These are phyloP conservation scores for Theonella swinhoei DNA, from an alignment of 37 sponge, comb jelly and placozoan species.

Conservation along the genomic window DNA sequence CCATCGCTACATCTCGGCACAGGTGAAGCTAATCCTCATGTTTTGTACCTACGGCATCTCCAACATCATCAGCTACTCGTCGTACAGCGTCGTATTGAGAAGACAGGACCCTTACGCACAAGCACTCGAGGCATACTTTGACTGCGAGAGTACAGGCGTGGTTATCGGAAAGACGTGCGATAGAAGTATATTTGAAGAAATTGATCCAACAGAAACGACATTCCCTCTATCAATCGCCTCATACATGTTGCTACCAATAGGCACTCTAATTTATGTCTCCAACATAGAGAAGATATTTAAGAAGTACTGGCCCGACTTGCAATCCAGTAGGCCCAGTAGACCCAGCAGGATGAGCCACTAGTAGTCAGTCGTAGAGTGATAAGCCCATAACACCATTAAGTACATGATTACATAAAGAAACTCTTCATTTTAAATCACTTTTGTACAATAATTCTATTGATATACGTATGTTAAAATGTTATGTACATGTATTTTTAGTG, in stretches of 20 bases:
- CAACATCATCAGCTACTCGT: not conserved
- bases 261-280: not conserved
- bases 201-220: not conserved
- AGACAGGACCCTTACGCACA: not conserved
- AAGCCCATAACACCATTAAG: no score
- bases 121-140: not conserved
- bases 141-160: not conserved
- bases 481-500: no score
- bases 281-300: not conserved
- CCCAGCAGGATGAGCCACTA: no score
- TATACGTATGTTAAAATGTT: no score
- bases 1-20: not conserved
- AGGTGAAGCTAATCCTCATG: not conserved
- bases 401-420: no score
- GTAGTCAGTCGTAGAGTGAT: no score
- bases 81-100: not conserved
- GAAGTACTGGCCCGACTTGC: not conserved
- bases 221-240: not conserved
- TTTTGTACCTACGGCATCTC: not conserved
- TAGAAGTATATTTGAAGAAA: not conserved
- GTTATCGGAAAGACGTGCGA: not conserved
- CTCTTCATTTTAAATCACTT: no score
- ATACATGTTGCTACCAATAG: not conserved
- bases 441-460: no score
- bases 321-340: no score